Evolutionary conservation across 1,140 invertebrate genomes (phyloP), one percentile per base, ranked within the genome.

Genomic region (Cecropterus lyciades): DNA sequence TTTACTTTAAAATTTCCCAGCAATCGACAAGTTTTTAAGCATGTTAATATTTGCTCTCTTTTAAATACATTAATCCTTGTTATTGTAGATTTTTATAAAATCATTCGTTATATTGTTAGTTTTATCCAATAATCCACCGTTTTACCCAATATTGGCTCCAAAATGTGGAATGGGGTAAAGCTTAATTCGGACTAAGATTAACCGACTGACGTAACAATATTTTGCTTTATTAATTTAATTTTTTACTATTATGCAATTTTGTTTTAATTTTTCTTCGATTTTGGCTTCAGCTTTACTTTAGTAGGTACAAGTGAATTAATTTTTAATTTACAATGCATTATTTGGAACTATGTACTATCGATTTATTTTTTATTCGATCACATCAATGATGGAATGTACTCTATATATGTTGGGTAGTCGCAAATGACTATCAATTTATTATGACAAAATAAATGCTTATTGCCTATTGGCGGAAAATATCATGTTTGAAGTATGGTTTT

Each of bases 241-340:
- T 67, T 75, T 9, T 70, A 69, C 67, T 70, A 60, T 64, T 57
- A 69, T 37, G 46, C 64, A 60, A 59, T 75, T 65, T 55, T 52
- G 13, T 46, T 62, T 46, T 66, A 70, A 63, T 71, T 75, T 70
- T 73, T 75, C 65, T 59, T 59, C 53, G 42, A 75, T 68, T 77
- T 84, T 80, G 72, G 84, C 79, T 84, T 85, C 82, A 85, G 80
- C 77, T 85, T 83, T 84, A 82, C 72, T 83, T 79, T 74, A 57
- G 70, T 80, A 79, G n/a, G 64, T 65, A 71, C n/a, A 1, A 79
- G 64, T 65, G 69, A 60, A 63, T 69, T 20, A 42, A 72, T 59
- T n/a, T 40, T 75, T 73, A 77, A 78, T 76, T 75, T 74, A 62
- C 72, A 80, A 75, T 76, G 67, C 68, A 69, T 74, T 53, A 10